Conservation (phyloP, 2,888 invertebrate species). For the Eustalomyia histrio region DNA sequence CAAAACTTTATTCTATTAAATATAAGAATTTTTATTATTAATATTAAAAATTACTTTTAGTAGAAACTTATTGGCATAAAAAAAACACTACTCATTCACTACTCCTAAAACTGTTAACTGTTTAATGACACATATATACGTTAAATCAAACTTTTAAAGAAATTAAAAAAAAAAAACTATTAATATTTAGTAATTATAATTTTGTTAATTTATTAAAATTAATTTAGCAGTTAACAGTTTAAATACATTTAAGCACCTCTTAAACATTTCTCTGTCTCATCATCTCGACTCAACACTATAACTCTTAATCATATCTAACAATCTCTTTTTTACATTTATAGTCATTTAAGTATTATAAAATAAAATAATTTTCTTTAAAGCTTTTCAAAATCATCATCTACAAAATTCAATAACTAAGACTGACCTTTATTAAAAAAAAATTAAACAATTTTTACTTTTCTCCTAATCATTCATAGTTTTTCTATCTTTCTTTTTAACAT, state of each 20-base stretch:
- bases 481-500: background rate
- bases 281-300: no score
- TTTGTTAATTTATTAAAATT: no score
- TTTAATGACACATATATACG: background rate
- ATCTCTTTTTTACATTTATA: constrained; percentile 17
- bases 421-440: constrained; percentile 42
- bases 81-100: constrained; percentile 7
- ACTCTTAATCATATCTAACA: background rate
- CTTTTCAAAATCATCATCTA: constrained; percentile 1
- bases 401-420: constrained; percentile 57
- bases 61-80: constrained; percentile 29
- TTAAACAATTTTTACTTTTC: background rate
- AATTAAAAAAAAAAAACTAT: no score
- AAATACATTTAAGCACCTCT: constrained; percentile 19
- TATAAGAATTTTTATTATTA: constrained; percentile 47
- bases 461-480: background rate
- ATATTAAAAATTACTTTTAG: constrained; percentile 24
- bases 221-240: no score
- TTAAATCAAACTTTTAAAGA: background rate
- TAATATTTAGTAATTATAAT: no score
- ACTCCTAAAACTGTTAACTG: background rate
- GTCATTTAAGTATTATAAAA: constrained; percentile 43
- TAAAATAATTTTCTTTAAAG: constrained; percentile 5
- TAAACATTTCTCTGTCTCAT: constrained; percentile 59
- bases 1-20: constrained; percentile 35